Base-by-base conservation (phyloP, 2,888 invertebrate species). In the Watsonalla binaria region DNA sequence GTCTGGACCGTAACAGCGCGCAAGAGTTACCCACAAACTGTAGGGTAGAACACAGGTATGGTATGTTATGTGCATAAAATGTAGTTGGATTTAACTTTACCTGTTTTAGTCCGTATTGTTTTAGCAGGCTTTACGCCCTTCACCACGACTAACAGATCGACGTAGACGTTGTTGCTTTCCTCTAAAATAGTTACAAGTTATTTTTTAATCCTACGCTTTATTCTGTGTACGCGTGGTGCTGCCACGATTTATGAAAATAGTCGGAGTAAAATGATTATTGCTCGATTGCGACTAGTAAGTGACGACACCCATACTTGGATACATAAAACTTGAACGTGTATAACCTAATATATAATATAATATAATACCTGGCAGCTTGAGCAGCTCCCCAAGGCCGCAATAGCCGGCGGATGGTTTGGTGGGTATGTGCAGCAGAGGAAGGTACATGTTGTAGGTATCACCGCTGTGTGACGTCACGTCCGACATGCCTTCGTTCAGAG, bases 81-180 rank as follows among this genome's bases (percentile, higher is more conserved):
- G 35, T 33, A 45, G 49, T 6, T 45, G 11, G n/a, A 45, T 37
- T 37, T 13, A 11, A 24, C 5, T 57, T 55, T 71, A 72, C 94
- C 94, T 61, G 90, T 78, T 80, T 92, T 93, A 0, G 93, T 93
- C 59, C 90, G 93, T 9, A 95, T 90, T 14, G 92, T 90, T 67
- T 93, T 92, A 5, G 92, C 82, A n/a, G 93, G 92, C 50, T 93
- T 93, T 9, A 95, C 83, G 39, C 92, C 84, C 64, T 93, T 93
- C 0, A 96, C 93, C 7, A 93, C 93, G 0, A 94, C 95, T 51
- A 96, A 80, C 48, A 96, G 79, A 80, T 96, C 95, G 5, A 95
- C 92, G 57, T 82, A 86, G 2, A 82, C 65, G 76, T 78, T 92
- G 78, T 70, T 76, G 66, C 56, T 91, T 63, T 74, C 76, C 59